Evolutionary conservation across 2,113 vertebrate genomes (phyloP).

Genomic region (Gulo gulo): DNA sequence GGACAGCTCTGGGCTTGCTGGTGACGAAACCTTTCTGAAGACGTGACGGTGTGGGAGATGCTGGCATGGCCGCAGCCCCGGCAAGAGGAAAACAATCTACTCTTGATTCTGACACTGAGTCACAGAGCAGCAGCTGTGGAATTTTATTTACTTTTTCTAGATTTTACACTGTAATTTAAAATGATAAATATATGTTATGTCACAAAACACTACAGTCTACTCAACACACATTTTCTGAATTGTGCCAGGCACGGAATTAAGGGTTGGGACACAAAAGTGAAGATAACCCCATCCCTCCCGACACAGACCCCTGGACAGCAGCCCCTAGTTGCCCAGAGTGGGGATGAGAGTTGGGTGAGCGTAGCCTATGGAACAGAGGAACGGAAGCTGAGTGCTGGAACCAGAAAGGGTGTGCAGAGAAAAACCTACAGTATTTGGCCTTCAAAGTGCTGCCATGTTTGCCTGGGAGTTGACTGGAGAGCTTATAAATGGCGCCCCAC

Average conservation of each 20-base stretch:
- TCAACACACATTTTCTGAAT: constrained; percentile 8
- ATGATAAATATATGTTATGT: constrained; percentile 53
- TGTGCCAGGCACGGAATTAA: neutral
- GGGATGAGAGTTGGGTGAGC: neutral
- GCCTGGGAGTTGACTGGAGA: neutral
- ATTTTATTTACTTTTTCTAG: constrained; percentile 42
- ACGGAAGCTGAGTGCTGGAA: no score
- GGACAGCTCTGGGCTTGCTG: neutral
- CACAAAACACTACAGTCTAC: constrained; percentile 33
- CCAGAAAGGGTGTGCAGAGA: neutral
- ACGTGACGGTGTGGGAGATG: neutral
- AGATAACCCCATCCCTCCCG: neutral
- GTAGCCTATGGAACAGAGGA: neutral
- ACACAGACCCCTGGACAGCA: neutral
- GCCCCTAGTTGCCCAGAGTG: accelerated
- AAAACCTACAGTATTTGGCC: neutral
- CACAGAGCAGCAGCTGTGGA: constrained; percentile 6
- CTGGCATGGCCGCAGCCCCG: accelerated
- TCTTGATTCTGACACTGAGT: neutral
- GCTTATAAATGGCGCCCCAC: neutral
- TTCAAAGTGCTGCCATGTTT: accelerated
- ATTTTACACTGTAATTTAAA: constrained; percentile 51
- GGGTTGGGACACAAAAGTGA: neutral
- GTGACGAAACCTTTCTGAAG: neutral
- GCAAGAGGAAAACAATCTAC: neutral